phyloP scores from a whole-genome alignment of 2,113 vertebrate genomes.

The Pseudopipra pipra region DNA sequence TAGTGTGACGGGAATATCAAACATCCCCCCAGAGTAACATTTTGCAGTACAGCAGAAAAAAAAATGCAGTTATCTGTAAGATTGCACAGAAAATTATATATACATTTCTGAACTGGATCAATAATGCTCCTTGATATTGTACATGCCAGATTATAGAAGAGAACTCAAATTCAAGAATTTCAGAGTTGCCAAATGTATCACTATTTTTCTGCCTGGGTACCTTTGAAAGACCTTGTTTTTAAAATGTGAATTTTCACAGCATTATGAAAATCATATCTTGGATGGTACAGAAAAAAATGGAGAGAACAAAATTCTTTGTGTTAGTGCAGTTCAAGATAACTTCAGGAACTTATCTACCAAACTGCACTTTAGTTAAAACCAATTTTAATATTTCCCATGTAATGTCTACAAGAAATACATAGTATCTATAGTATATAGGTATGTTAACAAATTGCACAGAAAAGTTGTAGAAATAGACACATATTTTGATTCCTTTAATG shows the following conservation, averaged over 20 bases:
- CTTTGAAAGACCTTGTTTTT: neutral
- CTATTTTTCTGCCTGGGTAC: neutral
- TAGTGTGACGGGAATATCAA: slow-evolving; percentile 35
- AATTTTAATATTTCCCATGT: neutral
- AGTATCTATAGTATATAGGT: neutral
- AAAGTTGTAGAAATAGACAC: neutral
- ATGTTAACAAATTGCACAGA: neutral
- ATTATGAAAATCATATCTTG: neutral
- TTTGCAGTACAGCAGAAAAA: neutral
- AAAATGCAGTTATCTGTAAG: neutral
- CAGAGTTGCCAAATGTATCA: neutral
- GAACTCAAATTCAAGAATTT: neutral
- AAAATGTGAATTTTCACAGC: neutral
- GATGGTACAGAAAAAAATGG: neutral
- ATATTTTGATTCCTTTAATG: neutral
- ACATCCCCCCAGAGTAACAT: slow-evolving; percentile 27
- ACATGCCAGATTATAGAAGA: neutral
- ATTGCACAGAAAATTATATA: neutral
- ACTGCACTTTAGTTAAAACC: neutral
- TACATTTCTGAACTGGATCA: slow-evolving; percentile 38
- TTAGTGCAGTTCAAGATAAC: neutral
- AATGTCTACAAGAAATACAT: neutral
- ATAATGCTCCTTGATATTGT: neutral
- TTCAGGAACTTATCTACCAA: neutral
- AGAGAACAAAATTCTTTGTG: neutral